phyloP scores from a whole-genome alignment of 2,888 invertebrate species.

The Nowickia ferox region DNA sequence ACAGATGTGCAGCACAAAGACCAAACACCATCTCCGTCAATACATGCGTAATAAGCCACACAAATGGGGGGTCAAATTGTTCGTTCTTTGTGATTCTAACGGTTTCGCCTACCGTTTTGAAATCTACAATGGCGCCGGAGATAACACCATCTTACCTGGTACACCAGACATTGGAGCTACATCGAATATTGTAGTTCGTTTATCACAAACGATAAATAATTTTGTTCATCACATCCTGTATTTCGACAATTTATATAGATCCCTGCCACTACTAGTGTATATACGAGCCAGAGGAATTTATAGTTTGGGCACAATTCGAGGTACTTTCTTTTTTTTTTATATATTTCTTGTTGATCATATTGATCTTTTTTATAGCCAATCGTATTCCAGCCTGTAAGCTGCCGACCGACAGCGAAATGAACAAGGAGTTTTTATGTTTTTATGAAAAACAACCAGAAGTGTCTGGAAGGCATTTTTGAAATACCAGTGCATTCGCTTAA shows the following conservation, averaged over 20 bases:
- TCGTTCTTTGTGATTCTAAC: neutral
- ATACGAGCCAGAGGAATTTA: neutral
- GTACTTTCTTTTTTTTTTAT: too few species aligned
- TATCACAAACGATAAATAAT: neutral
- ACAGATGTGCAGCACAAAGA: neutral
- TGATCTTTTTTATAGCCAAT: too few species aligned
- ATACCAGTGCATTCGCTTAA: too few species aligned
- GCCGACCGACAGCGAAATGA: too few species aligned
- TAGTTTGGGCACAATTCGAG: neutral
- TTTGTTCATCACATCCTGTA: neutral
- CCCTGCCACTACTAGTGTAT: too few species aligned
- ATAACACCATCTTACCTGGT: neutral
- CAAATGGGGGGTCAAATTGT: neutral
- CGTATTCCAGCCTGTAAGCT: too few species aligned
- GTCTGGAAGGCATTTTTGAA: too few species aligned
- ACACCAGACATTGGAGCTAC: neutral
- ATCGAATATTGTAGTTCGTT: slow-evolving; percentile 14
- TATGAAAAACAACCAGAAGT: too few species aligned
- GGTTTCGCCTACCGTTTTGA: neutral
- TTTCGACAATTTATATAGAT: neutral
- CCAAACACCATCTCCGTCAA: neutral
- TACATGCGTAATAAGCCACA: neutral
- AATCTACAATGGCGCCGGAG: neutral
- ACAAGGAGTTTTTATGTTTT: neutral
- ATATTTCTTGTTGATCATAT: too few species aligned